Conservation (phyloP, 2,888 invertebrate genomes). For the Cotesia congregata region DNA sequence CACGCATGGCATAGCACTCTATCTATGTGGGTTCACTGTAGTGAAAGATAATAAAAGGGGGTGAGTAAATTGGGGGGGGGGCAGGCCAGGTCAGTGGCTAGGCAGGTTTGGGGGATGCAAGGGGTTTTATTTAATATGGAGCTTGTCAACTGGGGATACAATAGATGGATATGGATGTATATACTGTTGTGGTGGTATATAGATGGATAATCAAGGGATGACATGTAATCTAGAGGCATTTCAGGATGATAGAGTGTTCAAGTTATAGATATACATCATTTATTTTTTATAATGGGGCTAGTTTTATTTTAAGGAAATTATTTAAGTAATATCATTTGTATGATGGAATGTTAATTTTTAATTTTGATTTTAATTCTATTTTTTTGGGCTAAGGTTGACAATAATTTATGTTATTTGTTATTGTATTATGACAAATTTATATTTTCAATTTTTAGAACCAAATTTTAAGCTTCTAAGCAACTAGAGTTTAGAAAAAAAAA, state of each 20-base stretch:
- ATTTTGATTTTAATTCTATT: too few relatives aligned
- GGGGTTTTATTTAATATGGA: conserved; percentile 25
- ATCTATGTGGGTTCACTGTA: conserved; percentile 61
- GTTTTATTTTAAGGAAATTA: too few relatives aligned
- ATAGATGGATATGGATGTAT: background rate
- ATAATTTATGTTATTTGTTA: too few relatives aligned
- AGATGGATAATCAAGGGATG: background rate
- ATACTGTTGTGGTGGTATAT: background rate
- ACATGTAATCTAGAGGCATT: background rate
- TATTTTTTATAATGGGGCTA: background rate
- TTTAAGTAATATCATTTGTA: too few relatives aligned
- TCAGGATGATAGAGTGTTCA: background rate
- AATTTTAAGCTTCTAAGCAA: too few relatives aligned
- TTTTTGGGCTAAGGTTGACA: too few relatives aligned
- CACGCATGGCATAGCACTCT: conserved; percentile 71
- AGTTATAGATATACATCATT: background rate
- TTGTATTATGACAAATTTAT: too few relatives aligned
- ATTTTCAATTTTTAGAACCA: too few relatives aligned
- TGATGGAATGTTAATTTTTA: too few relatives aligned
- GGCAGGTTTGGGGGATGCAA: conserved; percentile 37
- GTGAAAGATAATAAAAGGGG: conserved; percentile 43
- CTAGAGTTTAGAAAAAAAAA: too few relatives aligned
- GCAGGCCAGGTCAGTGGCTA: conserved; percentile 29
- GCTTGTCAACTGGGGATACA: conserved; percentile 30
- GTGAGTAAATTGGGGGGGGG: conserved; percentile 38